Base-by-base conservation (phyloP, 1,140 invertebrate genomes). In the Apocrypta bakeri region DNA sequence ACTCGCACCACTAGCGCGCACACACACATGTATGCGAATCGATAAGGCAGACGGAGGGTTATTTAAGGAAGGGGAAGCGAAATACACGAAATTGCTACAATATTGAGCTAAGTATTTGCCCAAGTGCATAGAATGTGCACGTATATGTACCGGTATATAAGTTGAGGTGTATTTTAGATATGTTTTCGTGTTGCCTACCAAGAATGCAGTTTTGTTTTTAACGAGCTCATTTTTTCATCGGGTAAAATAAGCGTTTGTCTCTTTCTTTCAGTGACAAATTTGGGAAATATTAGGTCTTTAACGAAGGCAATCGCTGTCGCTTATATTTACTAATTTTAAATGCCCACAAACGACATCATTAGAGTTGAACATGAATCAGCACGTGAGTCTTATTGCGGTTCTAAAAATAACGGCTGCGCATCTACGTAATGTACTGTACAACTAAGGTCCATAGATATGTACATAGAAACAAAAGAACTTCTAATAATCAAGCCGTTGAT, bases 161-260 rank as follows among this genome's bases (percentile, higher is more conserved):
- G n/a, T 17, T 17, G 48, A 56, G 21, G 48, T 56, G 48, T 56
- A 56, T 63, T 74, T 73, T 27, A 74, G 31, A 74, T 40, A 73
- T 73, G 64, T 74, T 84, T 85, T 78, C 83, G 83, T 82, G 81
- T 80, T 73, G 77, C 82, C 42, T 72, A n/a, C 21, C 37, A 37
- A 17, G 79, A 78, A 75, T 71, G 79, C 80, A 81, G 83, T 83
- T 85, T 84, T 42, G 1, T 66, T 25, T 76, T 71, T 61, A 69
- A 82, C 40, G 9, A 75, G 24, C 75, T 82, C 77, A 75, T 81
- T 75, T 81, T 56, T 72, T 14, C 9, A 24, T 3, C 8, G 40
- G 33, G 27, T n/a, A 31, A 31, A 0, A 6, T 9, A 7, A 72
- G 9, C 31, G 33, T 74, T n/a, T 63, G 7, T 73, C 24, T 27